Evolutionary conservation across 2,797 vertebrate genomes (phyloP), one percentile per base, ranked within the genome.

Genomic region (Esox lucius): DNA sequence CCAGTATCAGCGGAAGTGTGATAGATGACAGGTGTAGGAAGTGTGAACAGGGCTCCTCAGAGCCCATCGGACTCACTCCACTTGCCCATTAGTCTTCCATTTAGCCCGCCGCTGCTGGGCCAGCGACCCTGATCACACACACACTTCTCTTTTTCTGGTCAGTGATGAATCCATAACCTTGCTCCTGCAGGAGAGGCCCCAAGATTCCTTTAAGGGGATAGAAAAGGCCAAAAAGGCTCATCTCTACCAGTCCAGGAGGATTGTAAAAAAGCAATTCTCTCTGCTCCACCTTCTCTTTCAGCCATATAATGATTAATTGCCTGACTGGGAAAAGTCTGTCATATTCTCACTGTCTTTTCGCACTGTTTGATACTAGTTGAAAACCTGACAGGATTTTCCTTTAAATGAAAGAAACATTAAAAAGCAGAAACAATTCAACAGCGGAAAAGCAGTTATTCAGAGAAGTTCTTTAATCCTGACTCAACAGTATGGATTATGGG

Each of bases 21-120:
- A 94, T 86, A 87, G 95, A 89, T 90, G 89, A 90, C 89, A 88
- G 84, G 79, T 80, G 74, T 66, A 83, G 73, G 19, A 72, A 33
- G 61, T 80, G 86, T 28, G 87, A 88, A 76, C 93, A 91, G 84
- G 85, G 80, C 85, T 77, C 88, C 92, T 94, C 85, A 75, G 91
- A 86, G 78, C 86, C 85, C 91, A 92, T 94, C 96, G 88, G 80
- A 62, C 84, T 82, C 79, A 67, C 88, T 93, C 88, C 51, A 83
- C 13, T 75, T 79, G 42, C 12, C 93, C 93, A 92, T 89, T 90
- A 88, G 89, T 92, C 91, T 93, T 91, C 74, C 80, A 88, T 90
- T 88, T 92, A 89, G 89, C 33, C 88, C 80, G 71, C 87, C 80
- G 19, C 81, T 84, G 53, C 77, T 68, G 56, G 24, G n/a, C 84